phyloP scores from a whole-genome alignment of 2,888 invertebrate genomes.

The Drosophila anceps region DNA sequence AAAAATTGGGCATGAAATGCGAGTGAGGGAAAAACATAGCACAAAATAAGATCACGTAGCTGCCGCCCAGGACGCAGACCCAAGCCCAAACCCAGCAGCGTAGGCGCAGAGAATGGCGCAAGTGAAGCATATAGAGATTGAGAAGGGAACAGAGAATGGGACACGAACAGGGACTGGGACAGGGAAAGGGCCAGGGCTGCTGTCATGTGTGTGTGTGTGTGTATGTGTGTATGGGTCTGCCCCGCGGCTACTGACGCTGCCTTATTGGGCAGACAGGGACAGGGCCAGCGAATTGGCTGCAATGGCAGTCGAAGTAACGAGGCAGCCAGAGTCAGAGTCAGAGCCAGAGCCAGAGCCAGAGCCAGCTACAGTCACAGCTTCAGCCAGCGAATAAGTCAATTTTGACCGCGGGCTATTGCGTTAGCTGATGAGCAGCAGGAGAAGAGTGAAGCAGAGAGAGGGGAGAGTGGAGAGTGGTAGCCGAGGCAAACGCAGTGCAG shows the following conservation, averaged over 20 bases:
- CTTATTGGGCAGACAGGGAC: conserved; percentile 47
- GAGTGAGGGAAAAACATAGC: conserved; percentile 56
- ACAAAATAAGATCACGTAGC: conserved; percentile 83
- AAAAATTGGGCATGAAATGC: conserved; percentile 75
- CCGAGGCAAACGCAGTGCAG: conserved; percentile 57
- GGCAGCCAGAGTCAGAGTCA: conserved; percentile 42
- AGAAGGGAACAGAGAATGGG: conserved; percentile 28
- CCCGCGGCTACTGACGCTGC: conserved; percentile 53
- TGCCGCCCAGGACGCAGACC: conserved; percentile 57
- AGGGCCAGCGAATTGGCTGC: conserved; percentile 52
- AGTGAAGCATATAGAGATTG: conserved; percentile 65
- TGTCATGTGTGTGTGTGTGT: conserved; percentile 2
- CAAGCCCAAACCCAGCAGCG: conserved; percentile 29
- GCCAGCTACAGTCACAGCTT: conserved; percentile 21
- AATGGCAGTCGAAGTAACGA: conserved; percentile 57
- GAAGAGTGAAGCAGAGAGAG: conserved; percentile 1
- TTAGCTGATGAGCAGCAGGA: conserved; percentile 73
- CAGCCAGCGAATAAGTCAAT: conserved; percentile 64
- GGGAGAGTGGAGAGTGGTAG: not conserved
- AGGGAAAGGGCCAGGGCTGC: conserved; percentile 3
- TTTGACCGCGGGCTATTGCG: conserved; percentile 80
- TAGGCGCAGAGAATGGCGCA: conserved; percentile 74
- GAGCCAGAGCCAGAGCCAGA: conserved; percentile 22
- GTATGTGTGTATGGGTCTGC: conserved; percentile 33
- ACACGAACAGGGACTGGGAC: not conserved